Conservation (phyloP, 2,888 invertebrate genomes). For the Anagyrus pseudococci region DNA sequence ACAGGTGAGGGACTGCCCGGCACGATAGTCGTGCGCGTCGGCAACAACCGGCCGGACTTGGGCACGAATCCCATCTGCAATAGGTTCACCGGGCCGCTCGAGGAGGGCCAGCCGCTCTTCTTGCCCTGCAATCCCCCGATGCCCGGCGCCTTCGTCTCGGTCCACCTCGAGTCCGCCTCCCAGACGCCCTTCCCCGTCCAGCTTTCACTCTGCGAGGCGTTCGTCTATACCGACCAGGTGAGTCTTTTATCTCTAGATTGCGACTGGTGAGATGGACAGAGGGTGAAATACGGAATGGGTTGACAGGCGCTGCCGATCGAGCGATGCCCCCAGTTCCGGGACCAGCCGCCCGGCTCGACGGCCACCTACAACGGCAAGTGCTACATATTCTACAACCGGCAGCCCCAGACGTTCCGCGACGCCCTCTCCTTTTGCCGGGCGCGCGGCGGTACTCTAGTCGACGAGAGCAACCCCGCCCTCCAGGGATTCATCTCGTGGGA, state of each 20-base stretch:
- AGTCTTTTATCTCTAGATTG: slow-evolving; percentile 18
- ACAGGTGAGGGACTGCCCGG: slow-evolving; percentile 80
- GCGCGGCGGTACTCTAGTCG: slow-evolving; percentile 84
- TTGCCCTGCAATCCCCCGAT: slow-evolving; percentile 93
- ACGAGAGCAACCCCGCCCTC: slow-evolving; percentile 91
- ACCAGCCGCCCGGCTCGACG: slow-evolving; percentile 90
- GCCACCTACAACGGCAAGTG: slow-evolving; percentile 95
- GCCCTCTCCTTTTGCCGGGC: slow-evolving; percentile 81
- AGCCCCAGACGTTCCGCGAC: slow-evolving; percentile 81
- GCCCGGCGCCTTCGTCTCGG: slow-evolving; percentile 94
- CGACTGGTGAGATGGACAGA: not conserved
- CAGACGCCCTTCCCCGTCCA: slow-evolving; percentile 67
- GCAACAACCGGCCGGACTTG: slow-evolving; percentile 90
- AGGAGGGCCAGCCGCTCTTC: slow-evolving; percentile 90
- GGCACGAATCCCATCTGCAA: slow-evolving; percentile 93
- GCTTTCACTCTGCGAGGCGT: slow-evolving; percentile 90
- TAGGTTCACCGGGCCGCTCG: slow-evolving; percentile 83
- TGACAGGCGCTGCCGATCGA: slow-evolving; percentile 84
- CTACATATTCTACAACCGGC: slow-evolving; percentile 90
- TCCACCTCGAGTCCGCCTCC: slow-evolving; percentile 74
- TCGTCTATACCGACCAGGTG: slow-evolving; percentile 89
- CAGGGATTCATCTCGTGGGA: slow-evolving; percentile 97
- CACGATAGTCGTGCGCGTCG: slow-evolving; percentile 87
- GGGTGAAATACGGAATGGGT: too few species aligned
- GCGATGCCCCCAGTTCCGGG: slow-evolving; percentile 89